phyloP scores from a whole-genome alignment of 2,888 invertebrate genomes.

The Heteropelma amictum region DNA sequence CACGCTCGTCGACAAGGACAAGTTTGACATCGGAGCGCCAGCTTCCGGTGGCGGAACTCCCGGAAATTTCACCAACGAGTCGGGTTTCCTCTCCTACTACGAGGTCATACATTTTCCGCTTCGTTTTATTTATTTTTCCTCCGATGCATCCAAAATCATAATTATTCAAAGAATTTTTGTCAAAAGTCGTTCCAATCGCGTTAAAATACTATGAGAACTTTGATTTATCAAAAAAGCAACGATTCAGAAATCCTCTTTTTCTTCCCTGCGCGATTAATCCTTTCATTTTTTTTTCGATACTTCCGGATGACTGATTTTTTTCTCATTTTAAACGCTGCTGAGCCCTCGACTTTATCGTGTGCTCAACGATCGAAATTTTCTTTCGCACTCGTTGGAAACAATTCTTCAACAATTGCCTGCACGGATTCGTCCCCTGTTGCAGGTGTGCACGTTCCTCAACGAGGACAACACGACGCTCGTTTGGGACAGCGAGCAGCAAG shows the following conservation, averaged over 20 bases:
- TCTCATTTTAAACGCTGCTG: no score
- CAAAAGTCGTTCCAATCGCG: not conserved
- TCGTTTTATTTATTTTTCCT: no score
- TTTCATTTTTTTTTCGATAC: no score
- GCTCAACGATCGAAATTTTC: no score
- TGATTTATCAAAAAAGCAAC: no score
- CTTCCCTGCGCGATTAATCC: no score
- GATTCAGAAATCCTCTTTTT: no score
- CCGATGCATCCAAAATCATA: slow-evolving; percentile 73
- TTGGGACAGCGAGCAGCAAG: slow-evolving; percentile 97
- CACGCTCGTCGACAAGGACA: slow-evolving; percentile 86
- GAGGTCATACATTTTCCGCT: no score
- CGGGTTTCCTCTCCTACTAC: slow-evolving; percentile 95
- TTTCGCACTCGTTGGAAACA: not conserved
- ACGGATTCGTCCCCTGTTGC: slow-evolving; percentile 32
- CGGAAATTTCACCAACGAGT: slow-evolving; percentile 94
- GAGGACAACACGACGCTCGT: slow-evolving; percentile 94
- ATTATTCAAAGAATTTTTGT: no score
- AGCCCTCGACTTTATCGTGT: no score
- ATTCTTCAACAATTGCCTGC: not conserved
- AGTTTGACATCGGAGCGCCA: slow-evolving; percentile 90
- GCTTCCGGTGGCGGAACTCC: slow-evolving; percentile 93
- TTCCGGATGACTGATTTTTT: no score
- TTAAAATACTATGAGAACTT: not conserved
- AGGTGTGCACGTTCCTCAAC: slow-evolving; percentile 93